These are phyloP conservation scores for Thalassophryne amazonica DNA, from an alignment of 2,797 vertebrate species.

Conservation along the genomic window DNA sequence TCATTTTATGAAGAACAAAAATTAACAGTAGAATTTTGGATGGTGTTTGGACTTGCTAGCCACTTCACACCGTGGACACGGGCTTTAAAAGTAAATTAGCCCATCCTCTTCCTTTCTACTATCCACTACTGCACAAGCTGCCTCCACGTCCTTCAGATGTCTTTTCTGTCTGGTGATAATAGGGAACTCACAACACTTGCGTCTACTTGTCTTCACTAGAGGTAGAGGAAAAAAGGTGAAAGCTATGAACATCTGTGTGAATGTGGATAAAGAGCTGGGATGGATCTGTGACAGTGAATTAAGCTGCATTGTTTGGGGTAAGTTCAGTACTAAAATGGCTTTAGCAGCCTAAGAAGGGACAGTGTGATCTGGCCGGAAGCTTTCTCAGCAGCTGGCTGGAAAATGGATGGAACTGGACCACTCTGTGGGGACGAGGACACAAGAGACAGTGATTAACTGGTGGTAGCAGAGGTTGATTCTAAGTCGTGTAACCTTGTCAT, in stretches of 20 bases:
- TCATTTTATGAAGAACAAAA: no score
- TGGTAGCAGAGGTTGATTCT: conserved; percentile 76
- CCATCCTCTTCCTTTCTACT: conserved; percentile 13
- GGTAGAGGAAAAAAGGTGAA: conserved; percentile 13
- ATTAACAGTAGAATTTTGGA: no score
- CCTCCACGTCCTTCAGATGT: conserved; percentile 27
- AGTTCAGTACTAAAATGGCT: conserved; percentile 47
- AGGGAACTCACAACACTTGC: conserved; percentile 22
- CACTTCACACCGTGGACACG: conserved; percentile 52
- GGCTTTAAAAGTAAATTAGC: conserved; percentile 75
- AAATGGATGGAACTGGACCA: conserved; percentile 16
- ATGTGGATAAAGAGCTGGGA: conserved; percentile 8
- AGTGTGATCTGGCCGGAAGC: conserved; percentile 17
- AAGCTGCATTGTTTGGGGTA: neutral
- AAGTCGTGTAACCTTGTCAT: conserved; percentile 83
- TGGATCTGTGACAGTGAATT: conserved; percentile 34
- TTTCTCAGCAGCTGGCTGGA: conserved; percentile 35
- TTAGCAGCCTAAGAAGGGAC: conserved; percentile 19
- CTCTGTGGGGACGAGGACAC: conserved; percentile 51
- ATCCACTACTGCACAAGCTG: conserved; percentile 24
- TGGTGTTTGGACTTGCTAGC: conserved; percentile 24
- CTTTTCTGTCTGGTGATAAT: conserved; percentile 33
- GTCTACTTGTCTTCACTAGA: conserved; percentile 28
- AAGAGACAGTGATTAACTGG: conserved; percentile 79
- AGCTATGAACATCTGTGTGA: conserved; percentile 30